A percentile compares a stretch with the other conserved stretches of the same genome.
phyloP scores from a whole-genome alignment of 2,888 invertebrate species.

The Acholoe squamosa region DNA sequence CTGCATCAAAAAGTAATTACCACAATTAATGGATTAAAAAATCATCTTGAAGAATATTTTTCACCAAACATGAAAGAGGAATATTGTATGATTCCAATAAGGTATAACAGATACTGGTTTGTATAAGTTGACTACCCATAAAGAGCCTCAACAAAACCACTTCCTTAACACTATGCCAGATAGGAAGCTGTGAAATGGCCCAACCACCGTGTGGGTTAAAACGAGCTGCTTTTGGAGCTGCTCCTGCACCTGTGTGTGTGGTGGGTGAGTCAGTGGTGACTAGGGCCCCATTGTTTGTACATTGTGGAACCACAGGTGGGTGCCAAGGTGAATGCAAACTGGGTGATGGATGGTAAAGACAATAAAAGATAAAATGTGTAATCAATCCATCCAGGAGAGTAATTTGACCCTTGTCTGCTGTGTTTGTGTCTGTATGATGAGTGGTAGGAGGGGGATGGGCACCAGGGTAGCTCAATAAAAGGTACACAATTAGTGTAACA shows the following conservation, averaged over 20 bases:
- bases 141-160: no score
- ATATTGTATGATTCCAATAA: no score
- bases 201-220: no score
- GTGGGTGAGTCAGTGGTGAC: constrained; percentile 26
- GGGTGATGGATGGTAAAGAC: constrained; percentile 22
- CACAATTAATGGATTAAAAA: no score
- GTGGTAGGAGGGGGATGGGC: not conserved
- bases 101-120: no score
- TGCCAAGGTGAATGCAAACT: constrained; percentile 24
- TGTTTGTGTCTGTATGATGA: constrained; percentile 4
- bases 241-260: not conserved
- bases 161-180: no score
- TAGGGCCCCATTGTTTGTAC: not conserved
- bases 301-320: constrained; percentile 23
- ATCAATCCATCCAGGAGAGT: not conserved
- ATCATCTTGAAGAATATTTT: no score
- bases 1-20: no score
- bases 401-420: not conserved
- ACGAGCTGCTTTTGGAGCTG: not conserved
- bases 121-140: no score
- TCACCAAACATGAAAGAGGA: no score
- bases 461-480: not conserved
- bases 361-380: constrained; percentile 21
- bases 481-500: not conserved
- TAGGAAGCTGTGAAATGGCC: no score